Base-by-base conservation (phyloP, 2,113 vertebrate species). In the Lepisosteus oculatus region DNA sequence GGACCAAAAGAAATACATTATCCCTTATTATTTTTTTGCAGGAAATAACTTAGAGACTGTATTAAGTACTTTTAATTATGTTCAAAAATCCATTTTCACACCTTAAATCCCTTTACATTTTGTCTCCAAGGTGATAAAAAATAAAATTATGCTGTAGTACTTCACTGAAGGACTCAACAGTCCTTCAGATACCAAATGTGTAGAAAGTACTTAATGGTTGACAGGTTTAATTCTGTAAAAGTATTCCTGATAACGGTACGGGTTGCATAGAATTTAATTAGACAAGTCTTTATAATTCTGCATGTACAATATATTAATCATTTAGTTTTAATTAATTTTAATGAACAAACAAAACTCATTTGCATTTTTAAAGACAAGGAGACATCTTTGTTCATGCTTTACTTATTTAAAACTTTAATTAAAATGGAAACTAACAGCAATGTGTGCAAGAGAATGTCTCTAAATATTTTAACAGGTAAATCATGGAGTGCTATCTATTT, bases 331-430 rank as follows among this genome's bases (percentile, higher is more conserved):
- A 59, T 59, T 59, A 13, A 59, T 59, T 59, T 14, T 59, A 59
- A 59, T 59, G 57, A 11, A 59, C 57, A 59, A 59, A 59, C n/a
- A 59, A 59, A 59, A 5, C 57, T 59, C 4, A 59, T 59, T 59
- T 59, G 57, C 57, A 59, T 59, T 11, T 59, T 59, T 59, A n/a
- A 59, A 59, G 57, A n/a, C 57, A 59, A 59, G 12, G 12, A 59
- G 11, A 59, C 57, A 59, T 59, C 57, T 59, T 59, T 59, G 57
- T 14, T 59, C 57, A 59, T 59, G 57, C 4, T 59, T 59, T 59
- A 59, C 57, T 59, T 59, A 59, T 59, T 59, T 59, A 59, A 59
- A 59, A 59, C 57, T 59, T 59, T 59, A 59, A 59, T 59, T 59
- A 59, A 59, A 59, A 59, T 59, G 57, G 57, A 59, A 59, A 6